Conservation (phyloP, 2,888 invertebrate species). For the Mesochorus sp. region DNA sequence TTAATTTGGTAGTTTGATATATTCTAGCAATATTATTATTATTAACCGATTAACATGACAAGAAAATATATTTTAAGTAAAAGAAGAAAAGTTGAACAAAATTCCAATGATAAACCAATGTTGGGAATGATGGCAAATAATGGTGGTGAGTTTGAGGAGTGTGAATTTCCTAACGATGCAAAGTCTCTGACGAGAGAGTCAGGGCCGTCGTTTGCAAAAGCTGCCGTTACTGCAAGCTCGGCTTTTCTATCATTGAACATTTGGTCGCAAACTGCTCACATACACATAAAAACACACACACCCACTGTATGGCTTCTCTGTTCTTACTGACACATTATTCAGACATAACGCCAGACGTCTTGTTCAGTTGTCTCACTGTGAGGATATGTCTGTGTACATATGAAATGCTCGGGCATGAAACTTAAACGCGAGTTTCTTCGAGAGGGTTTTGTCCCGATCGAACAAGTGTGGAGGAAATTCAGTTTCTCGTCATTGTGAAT, state of each 20-base stretch:
- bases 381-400: slow-evolving; percentile 18
- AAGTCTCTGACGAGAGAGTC: slow-evolving; percentile 20
- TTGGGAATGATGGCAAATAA: neutral
- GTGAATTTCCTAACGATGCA: slow-evolving; percentile 19
- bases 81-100: neutral
- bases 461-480: slow-evolving; percentile 38
- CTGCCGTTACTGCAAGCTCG: neutral
- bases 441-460: slow-evolving; percentile 38
- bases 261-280: neutral
- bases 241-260: slow-evolving; percentile 15
- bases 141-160: slow-evolving; percentile 18
- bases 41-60: too few species aligned
- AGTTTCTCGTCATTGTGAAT: slow-evolving; percentile 1
- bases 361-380: neutral
- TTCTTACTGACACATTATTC: slow-evolving; percentile 26
- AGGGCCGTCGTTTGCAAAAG: slow-evolving; percentile 15
- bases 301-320: slow-evolving; percentile 2
- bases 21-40: neutral
- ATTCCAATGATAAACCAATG: neutral
- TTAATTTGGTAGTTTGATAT: too few species aligned
- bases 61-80: too few species aligned
- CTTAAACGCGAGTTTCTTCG: slow-evolving; percentile 31
- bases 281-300: neutral
- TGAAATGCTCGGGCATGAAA: neutral
- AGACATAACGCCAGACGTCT: slow-evolving; percentile 27